Percentiles rank a stretch among this genome's conserved stretches.
These are phyloP conservation scores for Fragum sueziense DNA, from an alignment of 2,888 invertebrate genomes.

Conservation along the genomic window DNA sequence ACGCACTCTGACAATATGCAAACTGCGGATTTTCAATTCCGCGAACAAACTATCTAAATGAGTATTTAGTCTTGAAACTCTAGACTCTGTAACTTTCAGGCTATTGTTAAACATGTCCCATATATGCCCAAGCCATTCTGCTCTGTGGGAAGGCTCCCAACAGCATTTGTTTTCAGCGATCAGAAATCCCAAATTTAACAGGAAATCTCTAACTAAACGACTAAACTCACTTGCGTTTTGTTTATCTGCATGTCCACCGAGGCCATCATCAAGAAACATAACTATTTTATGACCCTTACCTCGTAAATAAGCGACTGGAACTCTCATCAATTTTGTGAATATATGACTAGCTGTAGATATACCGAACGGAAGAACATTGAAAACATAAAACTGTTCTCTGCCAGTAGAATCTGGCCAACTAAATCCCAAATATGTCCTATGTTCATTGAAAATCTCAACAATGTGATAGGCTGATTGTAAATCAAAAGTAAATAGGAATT, in stretches of 20 bases:
- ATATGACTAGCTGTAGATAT: conserved; percentile 39
- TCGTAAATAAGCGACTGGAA: conserved; percentile 5
- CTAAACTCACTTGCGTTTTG: neutral
- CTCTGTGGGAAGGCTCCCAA: conserved; percentile 3
- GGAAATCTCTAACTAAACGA: neutral
- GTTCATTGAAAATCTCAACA: conserved; percentile 23
- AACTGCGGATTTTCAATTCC: neutral
- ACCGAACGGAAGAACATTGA: conserved; percentile 34
- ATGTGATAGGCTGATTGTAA: conserved; percentile 48
- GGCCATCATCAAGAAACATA: conserved; percentile 37
- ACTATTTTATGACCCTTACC: conserved; percentile 16
- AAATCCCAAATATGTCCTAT: conserved; percentile 22
- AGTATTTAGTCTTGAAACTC: neutral
- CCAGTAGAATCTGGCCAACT: conserved; percentile 4
- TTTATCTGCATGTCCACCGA: conserved; percentile 8
- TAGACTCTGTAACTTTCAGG: neutral
- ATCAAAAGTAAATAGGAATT: conserved; percentile 37
- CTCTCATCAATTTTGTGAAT: conserved; percentile 31
- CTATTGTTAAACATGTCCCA: conserved; percentile 12
- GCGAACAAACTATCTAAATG: neutral
- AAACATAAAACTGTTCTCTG: conserved; percentile 1
- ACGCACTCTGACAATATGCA: neutral
- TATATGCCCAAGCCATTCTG: conserved; percentile 17
- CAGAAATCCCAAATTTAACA: conserved; percentile 16
- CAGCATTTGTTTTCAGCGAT: conserved; percentile 23